phyloP scores from a whole-genome alignment of 2,113 vertebrate genomes.

The Triplophysa tibetana region DNA sequence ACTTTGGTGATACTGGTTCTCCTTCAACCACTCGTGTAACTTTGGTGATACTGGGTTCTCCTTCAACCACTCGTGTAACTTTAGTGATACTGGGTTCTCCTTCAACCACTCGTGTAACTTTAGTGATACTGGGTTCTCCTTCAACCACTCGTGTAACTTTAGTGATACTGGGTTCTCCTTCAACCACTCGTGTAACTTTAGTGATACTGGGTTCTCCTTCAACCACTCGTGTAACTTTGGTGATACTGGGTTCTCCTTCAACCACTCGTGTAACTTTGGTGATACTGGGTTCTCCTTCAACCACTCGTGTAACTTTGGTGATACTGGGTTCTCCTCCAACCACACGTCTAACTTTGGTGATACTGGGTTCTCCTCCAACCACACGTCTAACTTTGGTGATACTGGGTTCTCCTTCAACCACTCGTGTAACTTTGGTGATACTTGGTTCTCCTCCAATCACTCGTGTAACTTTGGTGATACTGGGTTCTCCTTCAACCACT shows the following conservation, averaged over 20 bases:
- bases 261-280: conserved; percentile 49
- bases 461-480: conserved; percentile 3
- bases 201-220: conserved; percentile 49
- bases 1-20: conserved; percentile 50
- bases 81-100: background rate
- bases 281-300: background rate
- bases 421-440: conserved; percentile 45
- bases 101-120: conserved; percentile 23
- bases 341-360: conserved; percentile 45
- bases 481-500: background rate
- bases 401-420: conserved; percentile 42
- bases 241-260: background rate
- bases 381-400: too few species aligned
- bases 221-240: conserved; percentile 41
- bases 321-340: conserved; percentile 41
- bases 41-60: conserved; percentile 16
- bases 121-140: conserved; percentile 50
- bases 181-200: too few species aligned
- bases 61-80: conserved; percentile 46
- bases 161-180: conserved; percentile 27
- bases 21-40: conserved; percentile 44
- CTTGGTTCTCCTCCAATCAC: conserved; percentile 36
- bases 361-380: background rate
- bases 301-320: conserved; percentile 39
- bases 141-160: conserved; percentile 39